Base-by-base conservation (phyloP, 2,113 vertebrate genomes). In the Promerops cafer region DNA sequence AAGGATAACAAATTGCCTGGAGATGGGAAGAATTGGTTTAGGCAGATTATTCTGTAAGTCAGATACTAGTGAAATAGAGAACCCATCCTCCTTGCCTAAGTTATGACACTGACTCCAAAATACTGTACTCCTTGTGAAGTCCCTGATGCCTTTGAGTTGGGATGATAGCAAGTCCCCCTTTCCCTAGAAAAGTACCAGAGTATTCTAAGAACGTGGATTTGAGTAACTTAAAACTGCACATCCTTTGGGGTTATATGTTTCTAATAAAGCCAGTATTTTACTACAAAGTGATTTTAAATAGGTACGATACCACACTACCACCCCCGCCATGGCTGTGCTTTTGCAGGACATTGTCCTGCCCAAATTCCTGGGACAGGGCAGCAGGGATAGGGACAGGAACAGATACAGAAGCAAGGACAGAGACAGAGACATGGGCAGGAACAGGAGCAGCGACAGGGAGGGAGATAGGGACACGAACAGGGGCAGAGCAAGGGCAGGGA, bases 231-330 rank as follows among this genome's bases (percentile, higher is more conserved):
- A 87, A 66, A 30, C 28, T 20, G 54, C 23, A 23, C 17, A 7
- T 44, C 1, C 23, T 35, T 22, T 31, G 10, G 35, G 30, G 18
- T 4, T 28, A 42, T 2, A 15, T 0, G 23, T 23, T 64, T 53
- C n/a, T 50, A 49, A 45, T 27, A 81, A 60, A 59, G 7, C 1
- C 40, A 11, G 21, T 10, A 4, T 35, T 86, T 64, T 18, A 44
- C 47, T 53, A 24, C 12, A 26, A 37, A 64, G 8, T 1, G 1
- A 7, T 56, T 80, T 83, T 21, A 39, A 47, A 10, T 5, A 16
- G 12, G 10, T 7, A 3, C 2, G 6, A 19, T 2, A 15, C 16
- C 64, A 57, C 31, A 44, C 10, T 8, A 50, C 31, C 0, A 1
- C 19, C 42, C 47, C 30, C 9, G 8, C 53, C 56, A 11, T 1